Evolutionary conservation across 2,113 vertebrate species (phyloP).

Genomic region (Pelecanoides urinatrix): DNA sequence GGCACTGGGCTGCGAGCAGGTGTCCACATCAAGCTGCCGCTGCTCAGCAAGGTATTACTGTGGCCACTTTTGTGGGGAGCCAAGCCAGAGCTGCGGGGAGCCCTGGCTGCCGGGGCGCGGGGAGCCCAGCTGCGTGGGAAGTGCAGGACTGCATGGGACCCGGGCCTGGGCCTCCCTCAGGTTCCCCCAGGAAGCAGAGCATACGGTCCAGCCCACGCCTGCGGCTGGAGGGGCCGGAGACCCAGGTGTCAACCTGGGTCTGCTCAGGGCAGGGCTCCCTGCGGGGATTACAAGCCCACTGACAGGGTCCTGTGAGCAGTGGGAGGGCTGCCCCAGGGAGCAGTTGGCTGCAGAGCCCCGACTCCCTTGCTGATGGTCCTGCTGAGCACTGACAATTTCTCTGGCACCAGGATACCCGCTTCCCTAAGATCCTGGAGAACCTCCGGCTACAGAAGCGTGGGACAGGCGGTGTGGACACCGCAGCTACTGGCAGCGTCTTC

Average conservation of each 20-base stretch:
- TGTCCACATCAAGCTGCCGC: conserved; percentile 82
- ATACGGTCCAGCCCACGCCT: neutral
- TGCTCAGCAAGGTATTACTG: conserved; percentile 79
- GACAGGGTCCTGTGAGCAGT: fast-evolving
- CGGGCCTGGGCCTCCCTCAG: fast-evolving
- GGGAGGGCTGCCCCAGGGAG: neutral
- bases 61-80: neutral
- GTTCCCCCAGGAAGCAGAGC: neutral
- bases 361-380: neutral
- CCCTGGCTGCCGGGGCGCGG: fast-evolving
- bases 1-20: conserved; percentile 84
- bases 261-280: neutral
- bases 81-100: neutral
- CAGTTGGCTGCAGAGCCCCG: fast-evolving
- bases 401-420: conserved; percentile 83
- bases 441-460: conserved; percentile 94
- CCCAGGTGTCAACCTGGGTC: neutral
- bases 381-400: neutral
- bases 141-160: neutral
- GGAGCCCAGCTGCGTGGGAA: fast-evolving
- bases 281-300: neutral
- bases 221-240: fast-evolving
- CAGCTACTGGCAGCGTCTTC: conserved; percentile 83
- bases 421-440: conserved; percentile 91
- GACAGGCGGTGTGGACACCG: conserved; percentile 94